These are phyloP conservation scores for Sarotherodon lohbergeri DNA, from an alignment of 2,113 vertebrate genomes.

Conservation along the genomic window DNA sequence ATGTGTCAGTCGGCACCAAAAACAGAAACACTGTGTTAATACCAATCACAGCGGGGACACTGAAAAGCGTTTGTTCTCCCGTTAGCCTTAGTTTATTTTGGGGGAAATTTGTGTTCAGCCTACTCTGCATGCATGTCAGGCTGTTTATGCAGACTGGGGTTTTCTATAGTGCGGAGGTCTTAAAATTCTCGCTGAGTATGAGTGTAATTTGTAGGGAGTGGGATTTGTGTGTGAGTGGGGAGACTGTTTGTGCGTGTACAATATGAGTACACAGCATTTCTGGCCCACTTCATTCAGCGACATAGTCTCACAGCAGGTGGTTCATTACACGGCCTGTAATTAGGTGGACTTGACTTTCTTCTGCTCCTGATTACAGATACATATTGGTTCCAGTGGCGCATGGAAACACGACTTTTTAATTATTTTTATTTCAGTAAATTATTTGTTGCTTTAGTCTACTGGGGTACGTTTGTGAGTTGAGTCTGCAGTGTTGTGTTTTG, in stretches of 20 bases:
- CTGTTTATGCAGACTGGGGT: neutral
- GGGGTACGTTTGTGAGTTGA: neutral
- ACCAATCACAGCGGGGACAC: neutral
- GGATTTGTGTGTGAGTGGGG: neutral
- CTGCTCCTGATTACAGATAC: slow-evolving; percentile 55
- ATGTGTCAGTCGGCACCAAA: neutral
- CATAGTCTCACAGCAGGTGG: slow-evolving; percentile 53
- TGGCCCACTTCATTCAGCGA: slow-evolving; percentile 28
- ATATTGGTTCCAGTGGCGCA: slow-evolving; percentile 50
- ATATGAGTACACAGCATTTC: slow-evolving; percentile 23
- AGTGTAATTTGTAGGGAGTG: slow-evolving; percentile 13
- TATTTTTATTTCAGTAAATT: slow-evolving; percentile 21
- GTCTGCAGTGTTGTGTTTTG: neutral
- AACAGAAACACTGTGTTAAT: neutral
- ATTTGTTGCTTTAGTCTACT: slow-evolving; percentile 9
- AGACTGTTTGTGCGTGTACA: neutral
- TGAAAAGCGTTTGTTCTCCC: neutral
- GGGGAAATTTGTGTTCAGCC: neutral
- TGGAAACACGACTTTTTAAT: slow-evolving; percentile 29
- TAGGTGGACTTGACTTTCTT: slow-evolving; percentile 55
- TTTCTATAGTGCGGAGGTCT: neutral
- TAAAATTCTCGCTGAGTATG: neutral
- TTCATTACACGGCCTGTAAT: slow-evolving; percentile 61
- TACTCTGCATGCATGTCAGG: neutral
- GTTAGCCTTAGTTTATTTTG: slow-evolving; percentile 7